Percentiles rank a stretch among this genome's conserved stretches.
Conservation (phyloP, 1,140 invertebrate species). For the Kradibia gibbosae region DNA sequence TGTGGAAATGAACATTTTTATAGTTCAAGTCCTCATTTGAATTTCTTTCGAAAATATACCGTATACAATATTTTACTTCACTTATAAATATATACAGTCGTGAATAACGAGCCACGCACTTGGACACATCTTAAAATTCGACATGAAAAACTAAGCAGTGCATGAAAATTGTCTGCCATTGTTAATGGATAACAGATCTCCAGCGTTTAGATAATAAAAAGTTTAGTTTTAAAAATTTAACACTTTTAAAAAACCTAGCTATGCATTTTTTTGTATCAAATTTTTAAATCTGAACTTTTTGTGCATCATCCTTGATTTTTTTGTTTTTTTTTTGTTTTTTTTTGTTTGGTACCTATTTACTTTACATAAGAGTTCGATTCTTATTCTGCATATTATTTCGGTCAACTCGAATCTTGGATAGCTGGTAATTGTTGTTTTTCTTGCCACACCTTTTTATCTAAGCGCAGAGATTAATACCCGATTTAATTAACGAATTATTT, state of each 20-base stretch:
- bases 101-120: slow-evolving; percentile 65
- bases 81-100: slow-evolving; percentile 72
- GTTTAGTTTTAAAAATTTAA: slow-evolving; percentile 47
- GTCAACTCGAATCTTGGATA: slow-evolving; percentile 42
- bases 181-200: slow-evolving; percentile 39
- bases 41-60: slow-evolving; percentile 70
- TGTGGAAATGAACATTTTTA: slow-evolving; percentile 48
- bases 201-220: slow-evolving; percentile 32
- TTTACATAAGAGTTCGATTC: slow-evolving; percentile 32
- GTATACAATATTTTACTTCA: slow-evolving; percentile 73
- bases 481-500: slow-evolving; percentile 52
- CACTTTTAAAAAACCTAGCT: slow-evolving; percentile 34
- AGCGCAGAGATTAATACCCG: slow-evolving; percentile 49
- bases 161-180: slow-evolving; percentile 52
- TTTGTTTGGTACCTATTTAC: background rate
- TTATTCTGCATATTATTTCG: slow-evolving; percentile 24
- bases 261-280: slow-evolving; percentile 38
- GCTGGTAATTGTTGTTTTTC: slow-evolving; percentile 39
- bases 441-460: slow-evolving; percentile 33
- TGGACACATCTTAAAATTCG: slow-evolving; percentile 59
- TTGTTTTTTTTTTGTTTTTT: too few species aligned
- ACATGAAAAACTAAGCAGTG: slow-evolving; percentile 69
- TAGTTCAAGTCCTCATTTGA: slow-evolving; percentile 48
- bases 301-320: slow-evolving; percentile 21
- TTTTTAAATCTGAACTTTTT: slow-evolving; percentile 48